Evolutionary conservation across 1,140 invertebrate species (phyloP), one percentile per base, ranked within the genome.

Genomic region (Cryptotermes secundus): DNA sequence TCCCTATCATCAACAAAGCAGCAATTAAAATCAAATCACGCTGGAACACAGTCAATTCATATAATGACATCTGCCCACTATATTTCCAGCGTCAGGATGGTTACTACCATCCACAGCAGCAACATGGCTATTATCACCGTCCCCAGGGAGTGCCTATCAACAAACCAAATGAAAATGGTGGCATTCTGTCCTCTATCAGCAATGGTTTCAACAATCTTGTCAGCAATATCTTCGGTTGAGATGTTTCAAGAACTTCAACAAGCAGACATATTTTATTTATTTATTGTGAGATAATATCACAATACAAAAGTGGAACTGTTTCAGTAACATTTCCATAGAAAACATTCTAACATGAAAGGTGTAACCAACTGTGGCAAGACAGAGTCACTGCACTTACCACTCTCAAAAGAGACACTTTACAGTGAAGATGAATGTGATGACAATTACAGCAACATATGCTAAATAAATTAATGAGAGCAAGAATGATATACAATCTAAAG

Each of bases 161-260:
- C 88, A 80, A 83, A 72, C 83, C 83, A 83, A 90, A 90, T 86
- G 90, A 91, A 86, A 88, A 86, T 81, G 83, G 83, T 45, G 94
- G 95, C 34, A 93, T 96, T 84, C 93, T 96, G 87, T 94, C 95
- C 65, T 94, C 94, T 49, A 93, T 96, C 86, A 94, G 93, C 87
- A 95, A 92, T 87, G 94, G 95, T 19, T 93, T 96, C 86, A 95
- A 94, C 87, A 96, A 92, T 86, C 91, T 96, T 86, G 93, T 95
- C 53, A 94, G 90, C 84, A 95, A 95, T 87, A 92, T 95, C 86
- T 95, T 95, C 87, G 95, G 95, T 87, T 95, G 91, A 91, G 81
- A 65, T 9, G 6, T 72, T 1, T 7, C 26, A 72, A 31, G n/a
- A 72, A 72, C n/a, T 14, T 72, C 6, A 72, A 72, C 9, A 72